Evolutionary conservation across 2,888 invertebrate genomes (phyloP).

Genomic region (Thyatira batis): DNA sequence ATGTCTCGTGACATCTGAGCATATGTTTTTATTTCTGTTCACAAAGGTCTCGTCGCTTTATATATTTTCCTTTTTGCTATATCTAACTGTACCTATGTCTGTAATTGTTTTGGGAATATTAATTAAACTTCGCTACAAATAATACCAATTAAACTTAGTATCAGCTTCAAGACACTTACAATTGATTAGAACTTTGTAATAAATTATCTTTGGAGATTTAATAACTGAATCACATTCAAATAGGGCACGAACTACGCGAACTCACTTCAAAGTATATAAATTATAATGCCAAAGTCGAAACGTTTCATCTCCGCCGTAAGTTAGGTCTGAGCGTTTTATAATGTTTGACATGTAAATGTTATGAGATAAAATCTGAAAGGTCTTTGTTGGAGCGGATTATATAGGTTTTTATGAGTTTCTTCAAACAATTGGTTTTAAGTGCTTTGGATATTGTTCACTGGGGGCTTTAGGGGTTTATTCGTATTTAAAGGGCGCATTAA

Average conservation of each 20-base stretch:
- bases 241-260: background rate
- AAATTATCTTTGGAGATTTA: background rate
- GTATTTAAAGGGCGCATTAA: background rate
- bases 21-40: background rate
- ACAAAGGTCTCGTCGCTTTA: background rate
- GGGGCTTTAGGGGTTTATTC: background rate
- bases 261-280: background rate
- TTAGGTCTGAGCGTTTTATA: background rate
- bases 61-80: too few relatives aligned
- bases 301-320: background rate
- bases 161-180: too few relatives aligned
- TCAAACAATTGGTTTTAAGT: constrained; percentile 4
- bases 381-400: constrained; percentile 38
- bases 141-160: too few relatives aligned
- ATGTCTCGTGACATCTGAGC: background rate
- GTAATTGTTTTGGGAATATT: too few relatives aligned
- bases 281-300: background rate
- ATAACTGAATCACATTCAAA: background rate
- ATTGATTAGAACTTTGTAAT: too few relatives aligned
- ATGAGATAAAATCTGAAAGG: constrained; percentile 37
- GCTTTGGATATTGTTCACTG: background rate
- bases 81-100: too few relatives aligned
- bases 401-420: constrained; percentile 7
- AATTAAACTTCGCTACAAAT: too few relatives aligned
- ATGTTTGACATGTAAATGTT: constrained; percentile 36